Evolutionary conservation across 2,888 invertebrate genomes (phyloP).

Genomic region (Dermolepida albohirtum): DNA sequence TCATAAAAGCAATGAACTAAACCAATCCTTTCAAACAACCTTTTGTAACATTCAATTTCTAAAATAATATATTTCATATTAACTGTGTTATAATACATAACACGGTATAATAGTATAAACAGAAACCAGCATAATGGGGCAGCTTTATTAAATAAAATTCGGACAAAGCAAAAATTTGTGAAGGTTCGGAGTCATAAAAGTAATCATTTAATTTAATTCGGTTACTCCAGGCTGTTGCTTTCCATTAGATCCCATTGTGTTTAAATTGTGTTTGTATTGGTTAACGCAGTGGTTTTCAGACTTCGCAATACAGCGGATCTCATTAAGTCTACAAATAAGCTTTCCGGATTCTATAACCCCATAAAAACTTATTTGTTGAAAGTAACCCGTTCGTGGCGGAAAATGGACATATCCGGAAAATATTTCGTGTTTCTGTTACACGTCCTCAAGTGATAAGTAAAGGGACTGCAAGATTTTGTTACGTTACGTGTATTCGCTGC

Average conservation of each 20-base stretch:
- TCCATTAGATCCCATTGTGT: constrained; percentile 18
- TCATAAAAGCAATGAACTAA: no score
- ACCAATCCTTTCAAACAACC: no score
- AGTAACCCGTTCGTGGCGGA: neutral
- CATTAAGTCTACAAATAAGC: constrained; percentile 37
- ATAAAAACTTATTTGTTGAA: constrained; percentile 19
- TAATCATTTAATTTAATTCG: constrained; percentile 16
- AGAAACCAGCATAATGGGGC: no score
- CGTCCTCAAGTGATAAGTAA: no score
- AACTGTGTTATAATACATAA: no score
- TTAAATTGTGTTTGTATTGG: constrained; percentile 21
- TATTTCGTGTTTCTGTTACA: neutral
- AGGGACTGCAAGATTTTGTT: no score
- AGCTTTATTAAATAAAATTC: no score
- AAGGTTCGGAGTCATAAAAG: constrained; percentile 3
- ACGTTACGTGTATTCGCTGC: neutral
- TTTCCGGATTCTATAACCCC: constrained; percentile 9
- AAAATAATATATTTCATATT: no score
- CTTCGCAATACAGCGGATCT: constrained; percentile 32
- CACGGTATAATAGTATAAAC: no score
- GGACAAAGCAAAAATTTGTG: no score
- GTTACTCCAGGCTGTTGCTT: constrained; percentile 15
- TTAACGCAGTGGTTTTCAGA: constrained; percentile 20
- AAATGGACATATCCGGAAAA: neutral
- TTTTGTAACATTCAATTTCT: no score